Evolutionary conservation across 2,797 vertebrate genomes (phyloP).

Genomic region (Diplodus sargus): DNA sequence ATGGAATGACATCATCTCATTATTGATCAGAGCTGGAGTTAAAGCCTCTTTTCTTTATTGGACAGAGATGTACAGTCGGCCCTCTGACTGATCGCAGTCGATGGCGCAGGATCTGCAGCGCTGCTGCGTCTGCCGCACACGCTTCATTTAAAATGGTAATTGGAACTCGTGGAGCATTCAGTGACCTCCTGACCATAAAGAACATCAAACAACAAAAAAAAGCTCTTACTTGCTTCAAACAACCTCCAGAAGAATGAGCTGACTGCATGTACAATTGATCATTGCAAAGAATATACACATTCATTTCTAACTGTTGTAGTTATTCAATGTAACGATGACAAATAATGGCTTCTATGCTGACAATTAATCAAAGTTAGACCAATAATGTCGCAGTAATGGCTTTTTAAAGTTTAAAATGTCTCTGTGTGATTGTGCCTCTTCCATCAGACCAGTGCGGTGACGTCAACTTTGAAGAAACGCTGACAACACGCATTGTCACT

Average conservation of each 20-base stretch:
- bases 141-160: constrained; percentile 59
- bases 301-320: neutral
- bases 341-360: neutral
- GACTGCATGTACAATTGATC: neutral
- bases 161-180: constrained; percentile 37
- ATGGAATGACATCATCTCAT: constrained; percentile 3
- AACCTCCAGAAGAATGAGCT: constrained; percentile 8
- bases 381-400: neutral
- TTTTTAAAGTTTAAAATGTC: neutral
- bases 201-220: constrained; percentile 4
- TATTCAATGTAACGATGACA: neutral
- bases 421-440: neutral
- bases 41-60: neutral
- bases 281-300: neutral
- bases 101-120: constrained; percentile 7
- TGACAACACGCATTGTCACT: neutral
- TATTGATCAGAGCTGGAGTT: neutral
- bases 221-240: constrained; percentile 17
- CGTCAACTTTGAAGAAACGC: neutral
- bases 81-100: constrained; percentile 8
- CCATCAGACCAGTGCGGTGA: neutral
- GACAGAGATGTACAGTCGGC: neutral
- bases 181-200: constrained; percentile 30
- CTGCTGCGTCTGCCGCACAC: constrained; percentile 14
- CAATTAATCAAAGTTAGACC: too few relatives aligned